Evolutionary conservation across 2,888 invertebrate genomes (phyloP).

Genomic region (Troilus luridus): DNA sequence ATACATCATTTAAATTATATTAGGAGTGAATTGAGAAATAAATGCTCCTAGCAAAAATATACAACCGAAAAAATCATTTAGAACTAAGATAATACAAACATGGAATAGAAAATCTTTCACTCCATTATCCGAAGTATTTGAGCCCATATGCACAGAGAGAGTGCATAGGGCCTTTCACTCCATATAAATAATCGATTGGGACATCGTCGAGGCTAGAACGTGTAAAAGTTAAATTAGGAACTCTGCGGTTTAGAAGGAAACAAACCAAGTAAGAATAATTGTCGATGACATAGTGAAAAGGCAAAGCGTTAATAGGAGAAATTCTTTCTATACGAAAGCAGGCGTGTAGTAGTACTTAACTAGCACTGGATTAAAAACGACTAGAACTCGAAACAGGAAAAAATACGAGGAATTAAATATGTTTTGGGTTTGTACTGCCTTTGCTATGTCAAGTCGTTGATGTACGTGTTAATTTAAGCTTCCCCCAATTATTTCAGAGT

Average conservation of each 20-base stretch:
- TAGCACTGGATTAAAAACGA: too few relatives aligned
- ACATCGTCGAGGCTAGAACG: neutral
- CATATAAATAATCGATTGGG: neutral
- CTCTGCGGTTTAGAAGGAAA: neutral
- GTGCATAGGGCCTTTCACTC: neutral
- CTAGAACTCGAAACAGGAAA: too few relatives aligned
- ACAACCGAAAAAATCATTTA: too few relatives aligned
- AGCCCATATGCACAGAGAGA: neutral
- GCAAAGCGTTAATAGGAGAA: neutral
- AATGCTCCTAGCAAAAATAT: too few relatives aligned
- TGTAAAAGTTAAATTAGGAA: neutral
- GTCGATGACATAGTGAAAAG: neutral
- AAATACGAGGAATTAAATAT: too few relatives aligned
- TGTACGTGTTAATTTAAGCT: too few relatives aligned
- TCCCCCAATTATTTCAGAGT: too few relatives aligned
- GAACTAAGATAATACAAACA: neutral
- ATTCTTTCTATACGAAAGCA: neutral
- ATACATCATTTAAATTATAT: too few relatives aligned
- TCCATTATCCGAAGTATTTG: neutral
- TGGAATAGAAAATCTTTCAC: neutral
- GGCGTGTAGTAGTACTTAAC: neutral
- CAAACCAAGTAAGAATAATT: neutral
- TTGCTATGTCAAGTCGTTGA: too few relatives aligned
- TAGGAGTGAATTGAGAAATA: too few relatives aligned
- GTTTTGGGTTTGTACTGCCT: too few relatives aligned